These are phyloP conservation scores for Odontophorus gujanensis DNA, from an alignment of 2,113 vertebrate genomes.

Conservation along the genomic window DNA sequence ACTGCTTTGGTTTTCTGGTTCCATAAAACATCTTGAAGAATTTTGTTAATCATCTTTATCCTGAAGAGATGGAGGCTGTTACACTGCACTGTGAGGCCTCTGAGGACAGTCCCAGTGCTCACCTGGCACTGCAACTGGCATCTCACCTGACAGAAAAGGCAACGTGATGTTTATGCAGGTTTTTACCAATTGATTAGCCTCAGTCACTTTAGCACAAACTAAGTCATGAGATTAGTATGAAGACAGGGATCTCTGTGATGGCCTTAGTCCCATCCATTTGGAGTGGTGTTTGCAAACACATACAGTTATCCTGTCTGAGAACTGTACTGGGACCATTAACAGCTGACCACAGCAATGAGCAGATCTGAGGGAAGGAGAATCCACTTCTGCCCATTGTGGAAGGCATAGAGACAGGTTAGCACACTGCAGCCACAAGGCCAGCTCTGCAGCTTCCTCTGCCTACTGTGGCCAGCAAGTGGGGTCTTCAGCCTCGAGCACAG, in stretches of 20 bases:
- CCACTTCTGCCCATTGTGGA: neutral
- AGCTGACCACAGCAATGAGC: neutral
- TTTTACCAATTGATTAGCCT: neutral
- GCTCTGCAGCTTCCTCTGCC: neutral
- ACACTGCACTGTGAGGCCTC: neutral
- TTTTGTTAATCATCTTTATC: slow-evolving; percentile 4
- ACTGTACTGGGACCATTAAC: neutral
- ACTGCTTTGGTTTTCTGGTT: fast-evolving
- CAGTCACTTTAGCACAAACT: neutral
- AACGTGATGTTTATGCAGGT: neutral
- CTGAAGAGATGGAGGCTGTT: neutral
- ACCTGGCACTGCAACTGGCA: neutral
- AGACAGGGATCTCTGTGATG: neutral
- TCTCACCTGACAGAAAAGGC: neutral
- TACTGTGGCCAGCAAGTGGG: neutral
- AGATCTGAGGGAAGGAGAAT: neutral
- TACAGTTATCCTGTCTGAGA: neutral
- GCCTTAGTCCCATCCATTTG: neutral
- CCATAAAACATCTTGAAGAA: neutral
- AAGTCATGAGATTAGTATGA: neutral
- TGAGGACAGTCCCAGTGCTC: neutral
- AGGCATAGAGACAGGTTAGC: neutral
- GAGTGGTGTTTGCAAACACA: neutral
- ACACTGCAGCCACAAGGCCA: neutral
- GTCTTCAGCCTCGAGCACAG: neutral